Evolutionary conservation across 2,113 vertebrate species (phyloP).

Genomic region (Muntiacus reevesi): DNA sequence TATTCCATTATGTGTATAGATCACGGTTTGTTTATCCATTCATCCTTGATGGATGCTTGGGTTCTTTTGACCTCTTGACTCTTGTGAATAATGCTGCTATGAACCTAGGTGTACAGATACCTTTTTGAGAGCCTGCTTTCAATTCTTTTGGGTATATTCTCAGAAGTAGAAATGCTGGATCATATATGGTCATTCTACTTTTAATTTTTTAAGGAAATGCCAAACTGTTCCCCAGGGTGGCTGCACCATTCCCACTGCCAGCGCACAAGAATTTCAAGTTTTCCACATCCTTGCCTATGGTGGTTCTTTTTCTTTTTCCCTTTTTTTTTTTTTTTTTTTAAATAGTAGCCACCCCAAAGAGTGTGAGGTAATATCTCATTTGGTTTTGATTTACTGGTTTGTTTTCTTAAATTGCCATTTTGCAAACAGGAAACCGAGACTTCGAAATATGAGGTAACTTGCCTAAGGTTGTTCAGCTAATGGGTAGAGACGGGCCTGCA

Average conservation of each 20-base stretch:
- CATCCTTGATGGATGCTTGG: background rate
- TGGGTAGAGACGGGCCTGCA: background rate
- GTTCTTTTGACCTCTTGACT: background rate
- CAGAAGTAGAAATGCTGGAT: background rate
- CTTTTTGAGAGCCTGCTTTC: background rate
- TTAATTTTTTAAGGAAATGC: background rate
- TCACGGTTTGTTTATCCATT: background rate
- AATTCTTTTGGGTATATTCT: background rate
- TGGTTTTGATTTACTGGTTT: background rate
- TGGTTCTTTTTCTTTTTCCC: background rate
- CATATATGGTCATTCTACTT: background rate
- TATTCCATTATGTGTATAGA: background rate
- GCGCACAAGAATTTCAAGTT: background rate
- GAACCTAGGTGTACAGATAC: background rate
- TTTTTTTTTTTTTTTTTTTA: background rate
- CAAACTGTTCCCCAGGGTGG: background rate
- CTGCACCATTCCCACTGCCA: background rate
- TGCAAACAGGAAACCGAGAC: background rate
- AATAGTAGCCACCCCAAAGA: background rate
- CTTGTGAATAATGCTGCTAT: background rate
- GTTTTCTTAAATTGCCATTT: background rate
- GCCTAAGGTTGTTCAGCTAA: background rate
- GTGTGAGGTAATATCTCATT: background rate
- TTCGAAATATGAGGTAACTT: background rate
- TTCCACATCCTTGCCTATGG: background rate